Base-by-base conservation (phyloP, 2,888 invertebrate species). In the Orthonychiurus folsomi region DNA sequence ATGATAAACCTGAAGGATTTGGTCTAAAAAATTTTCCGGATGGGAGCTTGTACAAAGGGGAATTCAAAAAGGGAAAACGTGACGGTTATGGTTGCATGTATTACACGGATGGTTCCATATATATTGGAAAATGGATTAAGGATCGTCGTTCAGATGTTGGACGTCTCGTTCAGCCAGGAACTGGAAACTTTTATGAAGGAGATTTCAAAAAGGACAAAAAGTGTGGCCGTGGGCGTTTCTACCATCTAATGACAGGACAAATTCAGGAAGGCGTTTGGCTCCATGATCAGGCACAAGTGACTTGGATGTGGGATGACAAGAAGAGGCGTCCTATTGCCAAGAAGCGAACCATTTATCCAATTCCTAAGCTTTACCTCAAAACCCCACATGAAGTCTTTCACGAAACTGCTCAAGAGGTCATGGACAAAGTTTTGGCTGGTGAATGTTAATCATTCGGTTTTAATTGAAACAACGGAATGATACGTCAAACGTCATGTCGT, bases 201-300 rank as follows among this genome's bases (percentile, higher is more conserved):
- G 67, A 59, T n/a, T 72, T 67, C 55, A 66, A 62, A 58, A 60
- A 62, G 12, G 69, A 66, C 54, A 60, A 56, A 26, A 64, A 71
- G 57, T 67, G 65, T 70, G 86, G 86, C 1, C 74, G 78, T n/a
- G 86, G 86, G 0, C 77, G 81, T 48, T 85, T 81, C 76, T 84
- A 82, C 73, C 85, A 85, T 74, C 75, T 85, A 73, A 78, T 79
- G 71, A 84, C 80, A 0, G 86, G 86, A 0, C 85, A 85, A 74
- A 74, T 84, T 67, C 86, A 86, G 73, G 81, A 82, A 64, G 86
- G 86, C 1, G 78, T 81, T 69, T 86, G 87, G 87, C 65, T 73
- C 2, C 68, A 78, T n/a, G 80, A 82, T 52, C 27, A 57, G 1
- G 67, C 69, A 2, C 65, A 65, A 60, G 66, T 66, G 1, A 66